phyloP scores from a whole-genome alignment of 2,113 vertebrate genomes.

The Aldabrachelys gigantea region DNA sequence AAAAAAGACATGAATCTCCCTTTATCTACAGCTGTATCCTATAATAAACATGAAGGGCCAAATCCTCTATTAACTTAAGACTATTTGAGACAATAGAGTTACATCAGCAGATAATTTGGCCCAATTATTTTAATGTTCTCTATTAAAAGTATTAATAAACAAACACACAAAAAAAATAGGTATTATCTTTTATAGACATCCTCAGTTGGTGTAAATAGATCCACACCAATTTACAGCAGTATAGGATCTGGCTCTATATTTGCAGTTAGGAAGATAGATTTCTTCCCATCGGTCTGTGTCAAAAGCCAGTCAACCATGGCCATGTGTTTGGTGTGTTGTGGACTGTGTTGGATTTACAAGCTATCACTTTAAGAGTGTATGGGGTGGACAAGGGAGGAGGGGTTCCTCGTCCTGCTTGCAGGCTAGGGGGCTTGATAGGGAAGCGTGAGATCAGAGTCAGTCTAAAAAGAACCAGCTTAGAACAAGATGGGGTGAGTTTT shows the following conservation, averaged over 20 bases:
- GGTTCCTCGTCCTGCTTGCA: background rate
- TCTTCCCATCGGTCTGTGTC: background rate
- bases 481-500: background rate
- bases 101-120: background rate
- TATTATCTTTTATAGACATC: background rate
- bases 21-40: background rate
- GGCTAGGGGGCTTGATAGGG: background rate
- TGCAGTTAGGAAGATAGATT: background rate
- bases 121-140: background rate
- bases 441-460: background rate
- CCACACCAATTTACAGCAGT: background rate
- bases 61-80: background rate
- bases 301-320: background rate
- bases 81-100: background rate
- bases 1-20: background rate
- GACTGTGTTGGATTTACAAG: background rate
- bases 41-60: background rate
- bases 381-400: too few relatives aligned
- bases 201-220: background rate
- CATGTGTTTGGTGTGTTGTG: background rate
- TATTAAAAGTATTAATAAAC: background rate
- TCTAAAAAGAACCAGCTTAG: background rate
- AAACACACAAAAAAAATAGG: background rate
- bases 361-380: background rate
- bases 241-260: background rate